Base-by-base conservation (phyloP, 37 sponge, comb jelly and placozoan genomes). In the Bolinopsis microptera region DNA sequence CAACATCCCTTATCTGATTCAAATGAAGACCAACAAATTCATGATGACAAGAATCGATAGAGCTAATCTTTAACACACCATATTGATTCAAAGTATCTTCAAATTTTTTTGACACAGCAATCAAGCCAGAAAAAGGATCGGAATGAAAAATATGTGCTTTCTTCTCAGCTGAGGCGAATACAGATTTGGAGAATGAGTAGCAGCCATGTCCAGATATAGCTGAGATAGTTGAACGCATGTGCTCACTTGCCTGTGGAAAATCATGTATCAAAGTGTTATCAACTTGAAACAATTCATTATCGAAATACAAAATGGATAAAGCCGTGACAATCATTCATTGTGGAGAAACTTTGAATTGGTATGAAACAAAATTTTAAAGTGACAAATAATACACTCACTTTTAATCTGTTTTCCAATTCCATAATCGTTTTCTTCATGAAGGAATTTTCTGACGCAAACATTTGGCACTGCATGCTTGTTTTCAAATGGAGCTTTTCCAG, bases 351-450 rank as follows among this genome's bases (percentile, higher is more conserved):
- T n/a, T n/a, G n/a, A n/a, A n/a, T n/a, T n/a, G n/a, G n/a, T n/a
- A n/a, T n/a, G n/a, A n/a, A n/a, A n/a, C 61, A 48, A 48, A 48
- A 48, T 48, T 48, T 48, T 48, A n/a, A n/a, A n/a, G n/a, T n/a
- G n/a, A n/a, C n/a, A n/a, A n/a, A n/a, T n/a, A n/a, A n/a, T n/a
- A n/a, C 5, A 28, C 74, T 77, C 24, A 86, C 69, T 32, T 94
- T 94, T 26, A 97, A 94, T 39, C 95, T 94, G 0, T 93, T 93
- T 36, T 97, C 96, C 32, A 97, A 83, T 37, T 96, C 95, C 70
- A 92, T 94, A 83, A 96, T 97, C 67, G 94, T 94, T 94, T 97
- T 94, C 39, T 95, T 94, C 94, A 97, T 74, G 74, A 88, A 94
- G 0, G 61, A 23, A 41, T 86, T 86, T 23, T 86, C 61, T 25